Evolutionary conservation across 1,140 invertebrate genomes (phyloP), one percentile per base, ranked within the genome.

Genomic region (Grapholita molesta): DNA sequence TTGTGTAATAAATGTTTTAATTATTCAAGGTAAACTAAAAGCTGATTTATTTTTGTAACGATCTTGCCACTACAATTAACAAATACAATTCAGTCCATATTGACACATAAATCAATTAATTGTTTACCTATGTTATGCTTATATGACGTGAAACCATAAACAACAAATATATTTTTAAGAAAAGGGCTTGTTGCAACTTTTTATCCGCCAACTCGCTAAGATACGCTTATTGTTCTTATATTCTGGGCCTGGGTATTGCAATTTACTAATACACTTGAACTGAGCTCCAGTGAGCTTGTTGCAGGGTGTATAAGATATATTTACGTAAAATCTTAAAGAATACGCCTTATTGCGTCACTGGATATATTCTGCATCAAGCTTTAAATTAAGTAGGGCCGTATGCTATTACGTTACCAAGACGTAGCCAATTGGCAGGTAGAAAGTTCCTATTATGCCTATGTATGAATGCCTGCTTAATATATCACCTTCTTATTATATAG

Each of bases 401-500:
- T n/a, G n/a, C 38, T 48, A 48, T 9, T 21, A 8, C 42, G 42
- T 21, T 6, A 21, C 1, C 42, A n/a, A 48, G 2, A 21, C 6
- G 35, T 38, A 15, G 42, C 42, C 18, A 48, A 18, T 48, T 48
- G 18, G 42, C 15, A 21, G 42, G 42, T 48, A 48, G 35, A 48
- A 15, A 48, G 42, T 48, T 48, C 9, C 42, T 18, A 15, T 7
- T 48, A 18, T 15, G 18, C 42, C 42, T 21, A 48, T 18, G 18
- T 48, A 9, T 48, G 18, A 48, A 48, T 48, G 42, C 42, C 42
- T 48, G 42, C 18, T 48, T 21, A 48, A 18, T 71, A 28, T 64
- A 52, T 65, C 69, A 69, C 52, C 65, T 69, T 69, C 21, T 66
- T 61, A 69, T 64, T 53, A 69, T 67, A 67, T 48, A 48, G 42